Percentiles rank a stretch among this genome's conserved stretches.
These are phyloP conservation scores for Mesitornis unicolor DNA, from an alignment of 2,113 vertebrate species.

Conservation along the genomic window DNA sequence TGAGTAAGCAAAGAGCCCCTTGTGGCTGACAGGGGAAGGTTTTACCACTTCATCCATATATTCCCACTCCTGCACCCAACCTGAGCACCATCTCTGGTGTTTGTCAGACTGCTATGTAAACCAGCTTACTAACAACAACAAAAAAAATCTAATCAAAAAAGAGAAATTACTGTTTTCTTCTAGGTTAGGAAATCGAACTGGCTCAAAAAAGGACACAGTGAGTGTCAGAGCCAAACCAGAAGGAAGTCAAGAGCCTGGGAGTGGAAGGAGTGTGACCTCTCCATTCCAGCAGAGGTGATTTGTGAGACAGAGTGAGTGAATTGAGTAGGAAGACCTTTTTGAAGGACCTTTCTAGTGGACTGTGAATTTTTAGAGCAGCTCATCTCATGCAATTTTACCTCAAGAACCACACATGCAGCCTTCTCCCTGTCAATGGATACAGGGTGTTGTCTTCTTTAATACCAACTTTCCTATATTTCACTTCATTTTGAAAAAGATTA, in stretches of 20 bases:
- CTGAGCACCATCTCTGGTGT: background rate
- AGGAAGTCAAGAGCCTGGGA: background rate
- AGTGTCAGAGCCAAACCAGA: background rate
- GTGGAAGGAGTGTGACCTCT: background rate
- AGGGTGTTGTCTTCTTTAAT: background rate
- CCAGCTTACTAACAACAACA: background rate
- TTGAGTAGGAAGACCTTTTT: background rate
- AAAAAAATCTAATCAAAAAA: background rate
- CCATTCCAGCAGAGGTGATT: background rate
- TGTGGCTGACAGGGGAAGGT: background rate
- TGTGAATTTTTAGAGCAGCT: background rate
- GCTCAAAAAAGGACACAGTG: background rate
- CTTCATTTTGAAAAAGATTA: background rate
- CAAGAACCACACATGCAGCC: fast-evolving
- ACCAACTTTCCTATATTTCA: background rate
- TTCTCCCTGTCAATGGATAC: background rate
- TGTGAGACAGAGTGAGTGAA: background rate
- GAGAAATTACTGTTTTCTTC: background rate
- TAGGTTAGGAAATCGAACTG: background rate
- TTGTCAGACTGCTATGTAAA: background rate
- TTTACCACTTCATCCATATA: background rate
- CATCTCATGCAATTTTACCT: background rate
- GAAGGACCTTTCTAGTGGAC: background rate
- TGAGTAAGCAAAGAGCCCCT: background rate
- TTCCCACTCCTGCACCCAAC: background rate